These are phyloP conservation scores for Dicentrarchus labrax DNA, from an alignment of 2,113 vertebrate genomes.

Conservation along the genomic window DNA sequence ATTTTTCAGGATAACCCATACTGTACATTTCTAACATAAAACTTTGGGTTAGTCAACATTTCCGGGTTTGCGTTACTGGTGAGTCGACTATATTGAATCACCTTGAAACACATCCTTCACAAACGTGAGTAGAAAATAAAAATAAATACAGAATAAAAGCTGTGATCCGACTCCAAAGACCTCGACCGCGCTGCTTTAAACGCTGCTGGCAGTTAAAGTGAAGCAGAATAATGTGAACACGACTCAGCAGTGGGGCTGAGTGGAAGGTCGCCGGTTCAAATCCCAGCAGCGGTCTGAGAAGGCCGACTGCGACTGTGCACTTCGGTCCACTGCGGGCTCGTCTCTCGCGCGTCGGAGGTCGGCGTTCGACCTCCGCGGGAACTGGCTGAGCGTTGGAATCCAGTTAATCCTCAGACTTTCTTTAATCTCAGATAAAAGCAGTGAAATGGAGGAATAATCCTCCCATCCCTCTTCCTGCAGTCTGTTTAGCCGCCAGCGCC, in stretches of 20 bases:
- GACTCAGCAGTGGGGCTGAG: neutral
- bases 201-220: neutral
- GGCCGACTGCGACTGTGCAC: neutral
- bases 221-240: slow-evolving; percentile 16
- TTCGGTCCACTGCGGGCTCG: neutral
- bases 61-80: no score
- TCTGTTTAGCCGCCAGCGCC: slow-evolving; percentile 67
- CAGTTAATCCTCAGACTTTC: slow-evolving; percentile 28
- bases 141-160: neutral
- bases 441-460: slow-evolving; percentile 31
- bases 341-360: neutral
- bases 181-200: neutral
- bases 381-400: neutral
- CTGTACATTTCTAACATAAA: no score
- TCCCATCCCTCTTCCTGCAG: slow-evolving; percentile 18
- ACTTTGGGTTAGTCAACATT: no score
- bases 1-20: no score
- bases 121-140: no score
- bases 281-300: neutral
- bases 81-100: no score
- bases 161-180: neutral
- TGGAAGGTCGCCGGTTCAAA: slow-evolving; percentile 3
- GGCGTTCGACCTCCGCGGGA: neutral
- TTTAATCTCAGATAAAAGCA: slow-evolving; percentile 56
- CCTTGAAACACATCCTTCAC: no score